Conservation (phyloP, 1,140 invertebrate genomes). For the Panagrolaimus sp. region DNA sequence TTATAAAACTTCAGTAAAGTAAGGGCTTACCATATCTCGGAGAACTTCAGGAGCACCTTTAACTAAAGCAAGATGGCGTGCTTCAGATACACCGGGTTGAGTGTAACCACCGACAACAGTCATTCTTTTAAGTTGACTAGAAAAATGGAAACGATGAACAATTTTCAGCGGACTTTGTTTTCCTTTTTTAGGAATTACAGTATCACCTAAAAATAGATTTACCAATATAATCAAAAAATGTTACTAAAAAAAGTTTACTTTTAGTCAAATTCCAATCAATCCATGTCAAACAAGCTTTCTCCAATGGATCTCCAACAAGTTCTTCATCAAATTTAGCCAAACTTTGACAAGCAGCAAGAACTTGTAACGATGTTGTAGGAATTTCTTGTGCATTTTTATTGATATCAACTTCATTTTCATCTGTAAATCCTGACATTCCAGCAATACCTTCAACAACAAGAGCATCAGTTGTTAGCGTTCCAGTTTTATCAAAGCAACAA, state of each 20-base stretch:
- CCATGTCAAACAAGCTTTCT: constrained; percentile 90
- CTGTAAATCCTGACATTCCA: constrained; percentile 60
- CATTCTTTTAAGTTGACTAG: constrained; percentile 93
- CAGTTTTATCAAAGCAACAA: constrained; percentile 99
- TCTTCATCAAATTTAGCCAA: constrained; percentile 88
- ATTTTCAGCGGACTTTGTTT: constrained; percentile 79
- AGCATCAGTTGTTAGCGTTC: constrained; percentile 95
- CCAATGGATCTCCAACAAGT: constrained; percentile 89
- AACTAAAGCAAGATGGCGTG: constrained; percentile 79
- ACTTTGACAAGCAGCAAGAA: constrained; percentile 90
- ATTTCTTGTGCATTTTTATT: constrained; percentile 62
- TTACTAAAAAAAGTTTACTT: constrained; percentile 63
- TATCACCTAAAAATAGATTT: constrained; percentile 68
- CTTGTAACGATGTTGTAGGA: constrained; percentile 75
- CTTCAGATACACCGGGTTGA: constrained; percentile 70
- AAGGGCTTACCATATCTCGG: constrained; percentile 68
- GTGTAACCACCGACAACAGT: constrained; percentile 85
- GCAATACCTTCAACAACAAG: constrained; percentile 94
- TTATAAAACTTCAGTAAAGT: too few species aligned
- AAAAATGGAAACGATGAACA: constrained; percentile 89
- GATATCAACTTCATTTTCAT: constrained; percentile 15
- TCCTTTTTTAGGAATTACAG: constrained; percentile 81
- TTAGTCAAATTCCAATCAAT: constrained; percentile 94
- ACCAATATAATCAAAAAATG: constrained; percentile 14
- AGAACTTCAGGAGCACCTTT: constrained; percentile 96